These are phyloP conservation scores for Butorides virescens DNA, from an alignment of 2,113 vertebrate genomes.

Conservation along the genomic window DNA sequence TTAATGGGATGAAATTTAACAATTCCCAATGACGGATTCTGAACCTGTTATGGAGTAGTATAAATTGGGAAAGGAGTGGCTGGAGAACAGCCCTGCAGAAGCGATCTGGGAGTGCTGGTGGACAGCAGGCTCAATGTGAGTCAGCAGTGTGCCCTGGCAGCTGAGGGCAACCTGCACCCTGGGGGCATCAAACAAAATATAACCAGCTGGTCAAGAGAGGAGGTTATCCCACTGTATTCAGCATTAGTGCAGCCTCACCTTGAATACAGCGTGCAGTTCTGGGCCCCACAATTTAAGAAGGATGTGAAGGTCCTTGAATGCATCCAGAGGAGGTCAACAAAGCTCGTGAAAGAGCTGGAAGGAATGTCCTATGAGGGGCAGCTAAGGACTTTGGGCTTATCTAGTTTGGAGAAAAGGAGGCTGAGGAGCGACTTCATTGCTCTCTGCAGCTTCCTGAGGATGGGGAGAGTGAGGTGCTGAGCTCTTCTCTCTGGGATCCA, in stretches of 20 bases:
- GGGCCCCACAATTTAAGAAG: background rate
- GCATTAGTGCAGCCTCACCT: background rate
- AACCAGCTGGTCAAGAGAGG: background rate
- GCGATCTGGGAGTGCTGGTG: background rate
- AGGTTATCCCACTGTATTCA: background rate
- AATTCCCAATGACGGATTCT: background rate
- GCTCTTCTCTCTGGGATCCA: no score
- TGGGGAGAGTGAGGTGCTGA: no score
- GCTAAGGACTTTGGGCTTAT: background rate
- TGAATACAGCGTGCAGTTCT: background rate
- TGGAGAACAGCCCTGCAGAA: background rate
- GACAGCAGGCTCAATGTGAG: background rate
- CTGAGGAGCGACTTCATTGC: no score
- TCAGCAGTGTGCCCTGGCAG: background rate
- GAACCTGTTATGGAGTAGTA: background rate
- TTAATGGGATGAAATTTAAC: background rate
- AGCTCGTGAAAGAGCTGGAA: background rate
- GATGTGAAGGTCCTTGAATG: background rate
- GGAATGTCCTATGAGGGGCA: background rate
- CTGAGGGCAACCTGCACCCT: background rate
- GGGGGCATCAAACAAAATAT: background rate
- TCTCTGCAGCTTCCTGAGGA: no score
- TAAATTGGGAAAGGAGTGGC: background rate
- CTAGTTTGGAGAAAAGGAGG: background rate
- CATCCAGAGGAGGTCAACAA: background rate